Percentiles rank a stretch among this genome's conserved stretches.
These are phyloP conservation scores for Ellobius talpinus DNA, from an alignment of 2,113 vertebrate genomes.

Conservation along the genomic window DNA sequence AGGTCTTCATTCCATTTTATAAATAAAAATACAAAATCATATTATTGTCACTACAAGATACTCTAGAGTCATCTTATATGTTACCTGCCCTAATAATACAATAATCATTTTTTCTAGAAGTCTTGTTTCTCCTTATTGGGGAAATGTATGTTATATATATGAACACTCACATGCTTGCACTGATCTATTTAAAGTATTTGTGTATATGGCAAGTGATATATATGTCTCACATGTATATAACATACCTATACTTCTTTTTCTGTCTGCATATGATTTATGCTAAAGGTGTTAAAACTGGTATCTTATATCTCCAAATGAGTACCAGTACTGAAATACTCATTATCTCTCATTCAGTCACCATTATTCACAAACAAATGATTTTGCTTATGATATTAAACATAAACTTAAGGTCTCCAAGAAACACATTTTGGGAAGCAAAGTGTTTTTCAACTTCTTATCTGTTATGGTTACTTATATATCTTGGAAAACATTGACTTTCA, in stretches of 20 bases:
- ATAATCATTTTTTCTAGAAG: not conserved
- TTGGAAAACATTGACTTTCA: slow-evolving; percentile 1
- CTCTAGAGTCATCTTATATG: not conserved
- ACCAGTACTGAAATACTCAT: not conserved
- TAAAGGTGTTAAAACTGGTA: not conserved
- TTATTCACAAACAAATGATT: not conserved
- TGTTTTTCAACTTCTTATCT: not conserved
- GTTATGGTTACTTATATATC: not conserved
- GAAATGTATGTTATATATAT: not conserved
- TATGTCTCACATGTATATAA: not conserved
- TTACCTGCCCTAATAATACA: not conserved
- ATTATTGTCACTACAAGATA: not conserved
- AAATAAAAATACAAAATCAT: not conserved
- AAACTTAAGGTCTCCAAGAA: slow-evolving; percentile 24
- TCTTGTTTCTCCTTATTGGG: not conserved
- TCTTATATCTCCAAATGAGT: not conserved
- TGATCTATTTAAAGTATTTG: not conserved
- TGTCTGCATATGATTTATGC: not conserved
- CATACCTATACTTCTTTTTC: not conserved
- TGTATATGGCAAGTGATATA: not conserved
- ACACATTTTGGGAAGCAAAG: not conserved
- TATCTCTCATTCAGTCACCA: not conserved
- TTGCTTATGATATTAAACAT: not conserved
- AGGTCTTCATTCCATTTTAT: not conserved
- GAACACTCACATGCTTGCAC: not conserved